Evolutionary conservation across 2,888 invertebrate genomes (phyloP), one percentile per base, ranked within the genome.

Genomic region (Unio pictorum): DNA sequence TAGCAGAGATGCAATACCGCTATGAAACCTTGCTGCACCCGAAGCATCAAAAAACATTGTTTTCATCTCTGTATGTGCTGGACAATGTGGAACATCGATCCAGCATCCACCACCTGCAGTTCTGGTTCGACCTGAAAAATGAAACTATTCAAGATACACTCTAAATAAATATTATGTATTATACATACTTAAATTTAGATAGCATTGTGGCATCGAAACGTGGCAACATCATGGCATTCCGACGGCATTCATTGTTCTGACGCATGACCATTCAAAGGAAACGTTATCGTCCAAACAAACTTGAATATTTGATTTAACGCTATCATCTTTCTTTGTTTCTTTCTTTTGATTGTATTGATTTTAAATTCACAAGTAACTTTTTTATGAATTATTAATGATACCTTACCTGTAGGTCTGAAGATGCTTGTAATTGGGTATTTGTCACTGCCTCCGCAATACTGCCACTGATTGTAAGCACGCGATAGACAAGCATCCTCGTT

Each of bases 31-130:
- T 11, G 79, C 71, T 18, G 75, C 75, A 55, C 82, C 82, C 70
- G 71, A 75, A 11, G 74, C 75, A 63, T 82, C 82, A 69, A 74
- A 82, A 60, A 82, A 82, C 67, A 73, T 72, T 6, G 68, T 28
- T 55, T 75, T 70, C 7, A 71, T 54, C 6, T 66, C 60, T 15
- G 61, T 66, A 54, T 80, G 69, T 20, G 68, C 68, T 1, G 79
- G 77, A 64, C 83, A 83, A n/a, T 74, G 69, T 4, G 71, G 60
- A 26, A 81, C 63, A 34, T 79, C 69, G 23, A 83, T 81, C 84
- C 84, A 84, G 67, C 84, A 84, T 5, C 84, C 84, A 6, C 67
- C 75, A 23, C 81, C 82, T 1, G 79, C 80, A 23, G 78, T 79
- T 30, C 67, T 59, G 18, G 59, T 62, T 1, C 75, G 74, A 30